Evolutionary conservation across 2,113 vertebrate genomes (phyloP), one percentile per base, ranked within the genome.

Genomic region (Marmota flaviventris): DNA sequence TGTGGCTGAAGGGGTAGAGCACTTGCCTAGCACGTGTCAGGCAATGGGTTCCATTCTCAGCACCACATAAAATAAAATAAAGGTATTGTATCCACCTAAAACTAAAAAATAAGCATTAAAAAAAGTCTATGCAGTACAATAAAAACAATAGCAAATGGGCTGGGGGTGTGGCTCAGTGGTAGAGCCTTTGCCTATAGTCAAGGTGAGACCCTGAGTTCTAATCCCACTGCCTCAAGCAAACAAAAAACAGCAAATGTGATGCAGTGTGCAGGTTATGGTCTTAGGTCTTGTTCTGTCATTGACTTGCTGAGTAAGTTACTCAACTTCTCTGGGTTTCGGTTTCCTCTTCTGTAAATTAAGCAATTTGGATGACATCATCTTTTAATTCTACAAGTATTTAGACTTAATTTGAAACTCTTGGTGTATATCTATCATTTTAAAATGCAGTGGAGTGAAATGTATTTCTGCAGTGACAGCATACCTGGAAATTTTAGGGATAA

Each of bases 281-380:
- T 39, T 77, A 51, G 37, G 58, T 84, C 27, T 94, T 93, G 45
- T 69, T 78, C 87, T 72, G 70, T 56, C 67, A 73, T 18, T 4
- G 22, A 78, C 69, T 70, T 94, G 85, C 81, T 93, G 91, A 93
- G 78, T 75, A 93, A 89, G 48, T 89, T 87, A 72, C 51, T 83
- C 73, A 73, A 89, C 51, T 84, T 94, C 51, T 86, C 92, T 81
- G 70, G 75, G 83, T 94, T 95, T 93, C 6, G 0, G 84, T 93
- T 97, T 94, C 93, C 89, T 90, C n/a, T 89, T 82, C 58, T 88
- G 72, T 83, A 75, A 96, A 85, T 94, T 42, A 84, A 91, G 89
- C n/a, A 78, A 53, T 45, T 91, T 85, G 20, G 58, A 77, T 94
- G 90, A 53, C 56, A 83, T 82, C 69, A 81, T 83, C 69, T 91